phyloP scores from a whole-genome alignment of 2,113 vertebrate species.

The Urocynchramus pylzowi region DNA sequence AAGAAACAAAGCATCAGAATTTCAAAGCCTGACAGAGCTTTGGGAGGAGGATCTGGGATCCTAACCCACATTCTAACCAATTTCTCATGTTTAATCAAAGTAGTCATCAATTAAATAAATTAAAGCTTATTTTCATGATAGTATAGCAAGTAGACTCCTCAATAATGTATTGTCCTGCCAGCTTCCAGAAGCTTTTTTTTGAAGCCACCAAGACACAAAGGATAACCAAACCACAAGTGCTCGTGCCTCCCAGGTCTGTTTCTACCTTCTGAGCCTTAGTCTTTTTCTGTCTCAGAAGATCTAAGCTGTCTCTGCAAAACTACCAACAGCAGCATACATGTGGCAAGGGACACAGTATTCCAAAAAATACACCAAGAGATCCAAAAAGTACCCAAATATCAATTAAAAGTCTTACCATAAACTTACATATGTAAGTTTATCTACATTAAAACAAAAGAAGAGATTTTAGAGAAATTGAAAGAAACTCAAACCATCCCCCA shows the following conservation, averaged over 20 bases:
- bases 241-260: background rate
- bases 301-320: background rate
- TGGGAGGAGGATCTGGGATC: background rate
- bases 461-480: background rate
- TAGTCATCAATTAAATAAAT: background rate
- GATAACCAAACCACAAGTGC: background rate
- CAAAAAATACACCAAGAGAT: background rate
- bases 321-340: background rate
- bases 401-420: background rate
- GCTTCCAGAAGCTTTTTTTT: background rate
- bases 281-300: background rate
- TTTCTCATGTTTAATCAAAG: background rate
- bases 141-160: background rate
- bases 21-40: background rate
- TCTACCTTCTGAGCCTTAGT: background rate
- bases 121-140: background rate
- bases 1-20: background rate
- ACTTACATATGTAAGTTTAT: background rate
- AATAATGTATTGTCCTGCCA: background rate
- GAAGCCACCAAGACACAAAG: background rate
- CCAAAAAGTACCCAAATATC: background rate
- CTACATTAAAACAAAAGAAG: background rate
- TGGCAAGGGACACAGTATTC: background rate
- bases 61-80: background rate
- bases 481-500: background rate